Percentiles rank a stretch among this genome's conserved stretches.
Conservation (phyloP, 2,888 invertebrate genomes). For the Limnephilus rhombicus region DNA sequence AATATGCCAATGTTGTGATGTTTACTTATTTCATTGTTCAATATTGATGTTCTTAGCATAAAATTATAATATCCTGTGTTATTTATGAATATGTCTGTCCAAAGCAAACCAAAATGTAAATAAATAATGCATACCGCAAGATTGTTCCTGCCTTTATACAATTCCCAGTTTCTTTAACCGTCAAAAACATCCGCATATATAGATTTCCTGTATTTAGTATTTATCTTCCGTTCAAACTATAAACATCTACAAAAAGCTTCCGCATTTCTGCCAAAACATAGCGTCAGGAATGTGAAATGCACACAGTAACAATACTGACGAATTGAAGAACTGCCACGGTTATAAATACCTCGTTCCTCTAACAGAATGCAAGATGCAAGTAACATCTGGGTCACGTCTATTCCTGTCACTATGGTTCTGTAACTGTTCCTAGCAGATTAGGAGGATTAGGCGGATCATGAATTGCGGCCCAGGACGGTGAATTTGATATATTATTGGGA, state of each 20-base stretch:
- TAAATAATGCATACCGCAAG: too few species aligned
- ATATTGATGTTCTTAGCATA: too few species aligned
- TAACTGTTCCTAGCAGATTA: neutral
- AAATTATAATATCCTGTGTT: too few species aligned
- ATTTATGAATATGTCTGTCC: too few species aligned
- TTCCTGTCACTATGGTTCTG: constrained; percentile 31
- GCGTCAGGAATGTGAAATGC: neutral
- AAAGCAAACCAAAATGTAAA: too few species aligned
- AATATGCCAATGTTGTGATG: too few species aligned
- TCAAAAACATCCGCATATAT: neutral
- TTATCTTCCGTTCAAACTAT: neutral
- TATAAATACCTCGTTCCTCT: constrained; percentile 9
- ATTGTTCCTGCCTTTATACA: too few species aligned
- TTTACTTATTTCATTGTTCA: too few species aligned
- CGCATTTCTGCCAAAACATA: neutral
- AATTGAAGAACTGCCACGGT: constrained; percentile 24
- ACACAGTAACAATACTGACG: neutral
- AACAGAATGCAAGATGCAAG: constrained; percentile 17
- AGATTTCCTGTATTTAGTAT: neutral
- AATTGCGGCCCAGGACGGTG: neutral
- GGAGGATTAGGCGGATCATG: constrained; percentile 2
- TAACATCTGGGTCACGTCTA: constrained; percentile 40
- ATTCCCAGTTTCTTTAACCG: neutral
- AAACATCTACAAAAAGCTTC: neutral
- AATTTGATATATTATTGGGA: neutral